These are phyloP conservation scores for Caranx melampygus DNA, from an alignment of 2,113 vertebrate genomes.

Conservation along the genomic window DNA sequence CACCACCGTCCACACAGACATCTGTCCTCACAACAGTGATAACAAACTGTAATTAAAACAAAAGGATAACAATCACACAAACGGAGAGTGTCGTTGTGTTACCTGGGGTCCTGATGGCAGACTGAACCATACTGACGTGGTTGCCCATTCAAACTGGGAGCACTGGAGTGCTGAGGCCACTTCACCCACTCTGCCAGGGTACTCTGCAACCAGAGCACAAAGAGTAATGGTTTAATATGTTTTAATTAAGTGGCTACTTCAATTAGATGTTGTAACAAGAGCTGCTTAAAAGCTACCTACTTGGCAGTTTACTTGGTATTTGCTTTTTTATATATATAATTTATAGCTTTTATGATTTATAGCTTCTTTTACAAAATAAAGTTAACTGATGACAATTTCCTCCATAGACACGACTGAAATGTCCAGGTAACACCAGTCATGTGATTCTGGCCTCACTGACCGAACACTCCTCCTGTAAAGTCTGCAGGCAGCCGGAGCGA, in stretches of 20 bases:
- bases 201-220: conserved; percentile 79
- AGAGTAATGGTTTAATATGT: not conserved
- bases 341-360: too few species aligned
- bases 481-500: conserved; percentile 96
- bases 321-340: too few species aligned
- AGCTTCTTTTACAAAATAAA: too few species aligned
- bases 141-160: conserved; percentile 84
- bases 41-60: not conserved
- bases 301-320: too few species aligned
- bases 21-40: not conserved
- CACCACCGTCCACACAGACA: not conserved
- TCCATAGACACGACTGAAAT: not conserved
- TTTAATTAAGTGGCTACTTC: not conserved
- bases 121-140: conserved; percentile 79
- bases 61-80: not conserved
- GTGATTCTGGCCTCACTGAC: conserved; percentile 78
- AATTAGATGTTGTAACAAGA: not conserved
- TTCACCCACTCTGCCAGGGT: conserved; percentile 97
- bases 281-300: too few species aligned
- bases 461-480: conserved; percentile 93
- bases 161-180: conserved; percentile 92
- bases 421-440: not conserved
- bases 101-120: conserved; percentile 65
- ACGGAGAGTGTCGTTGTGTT: not conserved
- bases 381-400: too few species aligned